Conservation (phyloP, 2,888 invertebrate species). For the Asteroscopus sphinx region DNA sequence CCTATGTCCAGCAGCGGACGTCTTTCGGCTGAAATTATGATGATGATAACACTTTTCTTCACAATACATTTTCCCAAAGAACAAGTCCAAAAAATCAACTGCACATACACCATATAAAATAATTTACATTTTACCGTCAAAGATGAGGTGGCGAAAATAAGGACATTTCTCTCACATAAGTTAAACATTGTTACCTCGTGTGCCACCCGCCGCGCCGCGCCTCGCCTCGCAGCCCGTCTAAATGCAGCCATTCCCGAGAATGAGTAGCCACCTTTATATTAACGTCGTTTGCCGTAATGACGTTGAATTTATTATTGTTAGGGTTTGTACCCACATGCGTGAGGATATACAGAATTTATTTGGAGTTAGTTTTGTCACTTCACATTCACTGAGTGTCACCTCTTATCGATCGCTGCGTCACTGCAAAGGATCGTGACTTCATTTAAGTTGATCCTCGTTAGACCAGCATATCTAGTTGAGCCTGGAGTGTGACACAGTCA, state of each 20-base stretch:
- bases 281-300: slow-evolving; percentile 72
- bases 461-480: too few relatives aligned
- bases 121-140: slow-evolving; percentile 29
- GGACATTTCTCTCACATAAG: slow-evolving; percentile 47
- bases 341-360: slow-evolving; percentile 24
- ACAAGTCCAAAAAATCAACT: slow-evolving; percentile 8
- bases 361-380: slow-evolving; percentile 19
- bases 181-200: slow-evolving; percentile 53
- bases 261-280: slow-evolving; percentile 72
- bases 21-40: too few relatives aligned
- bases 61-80: too few relatives aligned
- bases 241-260: slow-evolving; percentile 66
- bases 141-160: slow-evolving; percentile 44
- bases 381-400: too few relatives aligned
- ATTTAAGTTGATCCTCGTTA: too few relatives aligned
- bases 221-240: slow-evolving; percentile 46
- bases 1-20: too few relatives aligned
- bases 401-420: too few relatives aligned
- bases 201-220: slow-evolving; percentile 31
- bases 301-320: slow-evolving; percentile 69
- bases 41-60: too few relatives aligned
- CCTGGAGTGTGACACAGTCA: too few relatives aligned
- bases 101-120: slow-evolving; percentile 30
- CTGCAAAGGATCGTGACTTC: too few relatives aligned
- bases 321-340: slow-evolving; percentile 43